Base-by-base conservation (phyloP, 2,797 vertebrate species). In the Paratrypauchen microcephalus region DNA sequence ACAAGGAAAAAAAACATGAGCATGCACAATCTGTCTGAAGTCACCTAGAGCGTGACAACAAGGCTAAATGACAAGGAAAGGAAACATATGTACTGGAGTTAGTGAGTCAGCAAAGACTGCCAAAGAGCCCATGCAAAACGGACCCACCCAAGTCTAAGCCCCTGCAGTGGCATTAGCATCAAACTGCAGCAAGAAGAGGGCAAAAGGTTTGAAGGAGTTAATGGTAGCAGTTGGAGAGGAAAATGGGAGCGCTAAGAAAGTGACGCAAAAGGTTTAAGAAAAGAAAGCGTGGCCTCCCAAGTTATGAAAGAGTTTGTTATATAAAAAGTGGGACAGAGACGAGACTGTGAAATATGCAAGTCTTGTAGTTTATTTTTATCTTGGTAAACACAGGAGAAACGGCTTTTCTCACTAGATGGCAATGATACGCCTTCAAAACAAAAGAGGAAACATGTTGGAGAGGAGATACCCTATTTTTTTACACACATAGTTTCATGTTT, bases 291-390 rank as follows among this genome's bases (percentile, higher is more conserved):
- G 87, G 87, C 87, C 87, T 91, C 84, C 70, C 76, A 77, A 86
- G 86, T 92, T 90, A 91, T 70, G 87, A 89, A 91, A 91, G 83
- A 71, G 68, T 83, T 80, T 82, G 75, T 90, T 90, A 87, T 59
- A 74, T 88, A 91, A 90, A 56, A 90, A 77, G 54, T 74, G 75
- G 84, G 75, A 65, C 79, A 76, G 47, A n/a, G 78, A 65, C 23
- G 64, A 65, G 75, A 71, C 72, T 71, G 59, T 70, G 73, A 83
- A 79, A 66, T 73, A 71, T 45, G 50, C 11, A 65, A 54, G 68
- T 15, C 30, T 66, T 24, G 58, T 39, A 57, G 60, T 32, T 47
- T 23, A 28, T 56, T 75, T 45, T 28, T 66, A 30, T 55, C 57
- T n/a, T 32, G 48, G 65, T 65, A 74, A 48, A 39, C 39, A 64